Conservation (phyloP, 2,888 invertebrate species). For the Apamea sordens region DNA sequence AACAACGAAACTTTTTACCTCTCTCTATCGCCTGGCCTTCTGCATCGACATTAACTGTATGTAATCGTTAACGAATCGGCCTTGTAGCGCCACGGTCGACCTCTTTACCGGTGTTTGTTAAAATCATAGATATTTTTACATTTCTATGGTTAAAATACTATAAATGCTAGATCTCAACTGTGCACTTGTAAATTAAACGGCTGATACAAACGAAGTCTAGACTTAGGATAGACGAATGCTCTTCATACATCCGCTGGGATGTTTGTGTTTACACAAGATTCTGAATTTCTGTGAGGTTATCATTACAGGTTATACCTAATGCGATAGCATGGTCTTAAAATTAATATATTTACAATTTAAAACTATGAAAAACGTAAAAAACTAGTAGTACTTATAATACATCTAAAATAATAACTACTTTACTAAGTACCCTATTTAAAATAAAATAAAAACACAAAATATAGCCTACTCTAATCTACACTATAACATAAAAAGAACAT, state of each 20-base stretch:
- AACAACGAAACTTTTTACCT: no score
- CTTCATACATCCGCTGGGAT: slow-evolving; percentile 19
- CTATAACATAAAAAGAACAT: no score
- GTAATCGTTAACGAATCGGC: slow-evolving; percentile 33
- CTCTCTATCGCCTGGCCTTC: neutral
- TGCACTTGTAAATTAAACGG: neutral
- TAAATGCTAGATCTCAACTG: neutral
- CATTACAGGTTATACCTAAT: no score
- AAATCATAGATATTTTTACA: no score
- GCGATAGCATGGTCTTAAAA: no score
- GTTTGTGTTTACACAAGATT: slow-evolving; percentile 28
- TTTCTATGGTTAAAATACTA: slow-evolving; percentile 1
- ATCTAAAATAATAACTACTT: no score
- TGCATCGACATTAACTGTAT: neutral
- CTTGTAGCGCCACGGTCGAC: slow-evolving; percentile 19
- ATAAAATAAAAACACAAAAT: no score
- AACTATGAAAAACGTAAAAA: no score
- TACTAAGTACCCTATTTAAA: no score
- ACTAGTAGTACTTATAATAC: no score
- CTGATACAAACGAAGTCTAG: slow-evolving; percentile 21
- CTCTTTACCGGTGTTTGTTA: slow-evolving; percentile 15
- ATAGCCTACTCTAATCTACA: no score
- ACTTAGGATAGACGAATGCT: slow-evolving; percentile 4
- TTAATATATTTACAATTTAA: no score
- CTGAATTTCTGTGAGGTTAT: slow-evolving; percentile 2